A percentile compares a stretch with the other conserved stretches of the same genome.
phyloP scores from a whole-genome alignment of 2,888 invertebrate species.

The Dioctria rufipes region DNA sequence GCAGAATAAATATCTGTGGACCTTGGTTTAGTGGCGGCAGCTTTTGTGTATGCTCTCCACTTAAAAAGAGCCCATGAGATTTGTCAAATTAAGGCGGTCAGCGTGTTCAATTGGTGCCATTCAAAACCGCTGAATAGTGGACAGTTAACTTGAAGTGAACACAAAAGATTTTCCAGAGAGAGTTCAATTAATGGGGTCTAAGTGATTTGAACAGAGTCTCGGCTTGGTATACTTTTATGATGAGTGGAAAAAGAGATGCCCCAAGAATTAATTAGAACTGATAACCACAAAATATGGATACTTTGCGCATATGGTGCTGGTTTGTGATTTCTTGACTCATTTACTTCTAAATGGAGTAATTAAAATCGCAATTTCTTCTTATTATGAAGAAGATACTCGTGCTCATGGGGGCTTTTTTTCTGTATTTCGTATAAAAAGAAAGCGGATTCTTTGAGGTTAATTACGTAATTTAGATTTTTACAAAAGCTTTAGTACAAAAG shows the following conservation, averaged over 20 bases:
- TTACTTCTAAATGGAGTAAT: conserved; percentile 31
- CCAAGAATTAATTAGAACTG: conserved; percentile 35
- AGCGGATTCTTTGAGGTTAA: too few species aligned
- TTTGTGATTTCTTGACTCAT: conserved; percentile 46
- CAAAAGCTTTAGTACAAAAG: too few species aligned
- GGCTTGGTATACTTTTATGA: neutral
- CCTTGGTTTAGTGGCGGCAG: too few species aligned
- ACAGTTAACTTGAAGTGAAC: neutral
- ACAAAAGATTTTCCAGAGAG: conserved; percentile 33
- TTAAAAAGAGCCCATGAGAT: conserved; percentile 10
- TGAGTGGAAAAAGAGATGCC: neutral
- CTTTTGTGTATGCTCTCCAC: neutral
- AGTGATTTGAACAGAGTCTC: neutral
- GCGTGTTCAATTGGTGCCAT: conserved; percentile 27
- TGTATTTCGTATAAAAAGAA: too few species aligned
- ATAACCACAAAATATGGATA: conserved; percentile 27
- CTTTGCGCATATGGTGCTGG: conserved; percentile 3
- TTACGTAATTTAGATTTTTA: too few species aligned
- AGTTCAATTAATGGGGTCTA: conserved; percentile 29
- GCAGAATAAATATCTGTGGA: too few species aligned
- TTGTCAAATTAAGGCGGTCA: conserved; percentile 48
- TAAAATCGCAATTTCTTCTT: conserved; percentile 13
- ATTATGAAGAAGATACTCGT: too few species aligned
- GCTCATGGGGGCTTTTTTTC: too few species aligned
- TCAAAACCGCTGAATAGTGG: neutral